Evolutionary conservation across 2,113 vertebrate species (phyloP).

Genomic region (Lethenteron reissneri): DNA sequence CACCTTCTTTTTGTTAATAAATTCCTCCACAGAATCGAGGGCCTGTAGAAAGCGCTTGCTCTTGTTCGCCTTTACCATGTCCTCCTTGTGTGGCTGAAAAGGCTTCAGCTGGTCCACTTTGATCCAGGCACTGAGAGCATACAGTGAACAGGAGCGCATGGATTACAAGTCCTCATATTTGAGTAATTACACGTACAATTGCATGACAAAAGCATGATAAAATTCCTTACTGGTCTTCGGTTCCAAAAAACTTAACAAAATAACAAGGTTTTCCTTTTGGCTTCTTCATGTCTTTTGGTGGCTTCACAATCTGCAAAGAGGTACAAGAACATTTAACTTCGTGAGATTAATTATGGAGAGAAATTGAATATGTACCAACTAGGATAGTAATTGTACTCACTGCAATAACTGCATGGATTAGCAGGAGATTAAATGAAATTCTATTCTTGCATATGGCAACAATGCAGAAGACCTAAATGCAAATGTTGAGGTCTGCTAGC

Average conservation of each 20-base stretch:
- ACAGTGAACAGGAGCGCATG: slow-evolving; percentile 9
- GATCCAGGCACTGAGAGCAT: slow-evolving; percentile 65
- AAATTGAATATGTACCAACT: slow-evolving; percentile 4
- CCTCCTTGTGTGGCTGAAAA: slow-evolving; percentile 84
- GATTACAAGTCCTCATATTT: not conserved
- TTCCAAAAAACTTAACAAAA: slow-evolving; percentile 98
- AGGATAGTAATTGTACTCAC: not conserved
- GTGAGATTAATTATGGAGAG: slow-evolving; percentile 6
- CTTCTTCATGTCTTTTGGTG: slow-evolving; percentile 94
- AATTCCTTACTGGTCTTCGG: slow-evolving; percentile 91
- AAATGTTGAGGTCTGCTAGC: no score
- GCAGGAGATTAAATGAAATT: not conserved
- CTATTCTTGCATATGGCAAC: not conserved
- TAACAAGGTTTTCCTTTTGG: slow-evolving; percentile 94
- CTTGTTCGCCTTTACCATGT: slow-evolving; percentile 98
- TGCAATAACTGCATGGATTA: not conserved
- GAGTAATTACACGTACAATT: not conserved
- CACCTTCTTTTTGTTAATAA: slow-evolving; percentile 39
- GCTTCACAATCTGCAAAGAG: slow-evolving; percentile 63
- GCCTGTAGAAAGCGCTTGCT: slow-evolving; percentile 95
- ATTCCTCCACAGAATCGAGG: slow-evolving; percentile 88
- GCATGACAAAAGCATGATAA: not conserved
- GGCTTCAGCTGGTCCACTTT: slow-evolving; percentile 97
- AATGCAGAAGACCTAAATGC: not conserved
- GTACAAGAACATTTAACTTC: not conserved